Evolutionary conservation across 2,797 vertebrate species (phyloP), one percentile per base, ranked within the genome.

Genomic region (Lates japonicus): DNA sequence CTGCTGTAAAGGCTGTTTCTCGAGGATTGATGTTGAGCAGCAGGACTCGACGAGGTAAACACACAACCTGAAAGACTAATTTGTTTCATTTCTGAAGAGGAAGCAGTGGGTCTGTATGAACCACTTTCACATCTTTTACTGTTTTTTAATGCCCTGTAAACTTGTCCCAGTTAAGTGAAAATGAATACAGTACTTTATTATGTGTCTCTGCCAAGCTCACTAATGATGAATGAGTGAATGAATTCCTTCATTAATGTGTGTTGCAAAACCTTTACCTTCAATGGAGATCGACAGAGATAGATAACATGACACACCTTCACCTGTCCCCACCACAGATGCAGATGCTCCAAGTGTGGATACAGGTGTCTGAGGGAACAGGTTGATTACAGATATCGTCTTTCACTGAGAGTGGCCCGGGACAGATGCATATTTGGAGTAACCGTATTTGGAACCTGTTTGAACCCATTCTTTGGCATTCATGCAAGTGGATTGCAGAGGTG

Each of bases 361-460:
- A 87, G 85, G 16, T 96, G 95, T 92, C 73, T 90, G 74, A 88
- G 81, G 74, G 90, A 95, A 55, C 94, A 94, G 77, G 88, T 93
- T 29, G 93, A 85, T 54, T 96, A 97, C 87, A 96, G 97, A 86
- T 99, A 99, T 0, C 97, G 95, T 33, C 95, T 99, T 72, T 95
- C 96, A 0, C 76, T 99, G 52, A 96, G 92, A 79, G 95, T 96
- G 76, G 87, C 94, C 73, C 94, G 96, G 81, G 94, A 95, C 61
- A 84, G 17, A 12, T 86, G 92, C 78, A 88, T 98, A 70, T 96
- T 97, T 95, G 90, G 91, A 60, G 88, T 98, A 54, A 98, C 97
- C 0, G 95, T 99, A 29, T 99, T 99, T 92, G 98, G 98, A 84
- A 95, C 93, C 81, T 97, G 96, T 83, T 93, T 99, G 72, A 96